A percentile compares a stretch with the other conserved stretches of the same genome.
phyloP scores from a whole-genome alignment of 92 coral and sea anemone genomes.

The Nematostella vectensis region DNA sequence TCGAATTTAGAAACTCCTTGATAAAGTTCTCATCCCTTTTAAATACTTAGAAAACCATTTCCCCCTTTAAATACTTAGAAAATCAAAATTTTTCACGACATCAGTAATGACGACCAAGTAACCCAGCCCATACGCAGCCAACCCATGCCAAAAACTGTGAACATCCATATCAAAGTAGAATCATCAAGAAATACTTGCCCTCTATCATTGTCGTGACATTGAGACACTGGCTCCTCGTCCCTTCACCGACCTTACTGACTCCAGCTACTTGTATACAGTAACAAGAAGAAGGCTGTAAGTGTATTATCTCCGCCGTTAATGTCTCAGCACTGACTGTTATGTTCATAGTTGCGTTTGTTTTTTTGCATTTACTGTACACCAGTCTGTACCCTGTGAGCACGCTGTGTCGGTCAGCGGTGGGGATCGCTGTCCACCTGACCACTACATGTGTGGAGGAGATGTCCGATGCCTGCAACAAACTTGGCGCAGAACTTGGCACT shows the following conservation, averaged over 20 bases:
- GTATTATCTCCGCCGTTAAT: not conserved
- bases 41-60: no score
- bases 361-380: no score
- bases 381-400: not conserved
- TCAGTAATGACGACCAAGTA: no score
- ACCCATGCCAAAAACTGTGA: no score
- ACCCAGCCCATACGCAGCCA: no score
- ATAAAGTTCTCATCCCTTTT: no score
- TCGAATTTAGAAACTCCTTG: no score
- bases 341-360: not conserved
- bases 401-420: not conserved
- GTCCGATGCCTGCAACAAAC: not conserved
- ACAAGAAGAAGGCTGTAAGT: not conserved
- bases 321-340: not conserved
- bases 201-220: not conserved
- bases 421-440: not conserved
- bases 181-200: no score
- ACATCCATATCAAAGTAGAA: no score
- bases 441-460: not conserved
- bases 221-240: not conserved
- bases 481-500: not conserved
- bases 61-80: no score
- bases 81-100: no score
- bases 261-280: not conserved
- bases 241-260: not conserved